Evolutionary conservation across 2,888 invertebrate genomes (phyloP).

Genomic region (Synanthedon tipuliformis): DNA sequence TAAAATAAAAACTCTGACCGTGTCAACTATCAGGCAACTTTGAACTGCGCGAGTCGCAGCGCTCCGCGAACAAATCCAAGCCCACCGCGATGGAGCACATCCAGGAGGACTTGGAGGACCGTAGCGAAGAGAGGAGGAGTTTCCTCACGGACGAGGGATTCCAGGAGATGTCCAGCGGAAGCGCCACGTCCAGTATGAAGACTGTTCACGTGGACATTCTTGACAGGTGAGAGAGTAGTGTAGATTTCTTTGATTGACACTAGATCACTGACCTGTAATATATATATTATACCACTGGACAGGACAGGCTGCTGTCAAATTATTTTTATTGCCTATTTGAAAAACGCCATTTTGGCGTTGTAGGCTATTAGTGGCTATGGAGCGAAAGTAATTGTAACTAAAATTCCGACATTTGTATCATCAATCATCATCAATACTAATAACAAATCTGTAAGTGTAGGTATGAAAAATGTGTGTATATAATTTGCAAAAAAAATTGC

Average conservation of each 20-base stretch:
- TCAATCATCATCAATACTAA: too few species aligned
- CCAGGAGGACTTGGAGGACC: constrained; percentile 30
- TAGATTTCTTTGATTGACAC: not conserved
- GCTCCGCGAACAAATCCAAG: constrained; percentile 32
- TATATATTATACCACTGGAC: too few species aligned
- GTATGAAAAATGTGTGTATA: too few species aligned
- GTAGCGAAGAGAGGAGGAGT: constrained; percentile 22
- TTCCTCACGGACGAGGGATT: constrained; percentile 57
- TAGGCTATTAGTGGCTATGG: too few species aligned
- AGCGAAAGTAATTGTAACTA: too few species aligned
- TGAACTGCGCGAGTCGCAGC: constrained; percentile 39
- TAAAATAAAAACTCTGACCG: not conserved
- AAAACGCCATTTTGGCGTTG: too few species aligned
- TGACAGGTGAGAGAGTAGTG: constrained; percentile 44
- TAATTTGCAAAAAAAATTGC: not conserved
- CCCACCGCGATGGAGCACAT: constrained; percentile 38
- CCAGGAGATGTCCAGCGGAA: constrained; percentile 41
- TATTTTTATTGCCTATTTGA: too few species aligned
- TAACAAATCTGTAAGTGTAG: too few species aligned
- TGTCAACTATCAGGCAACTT: constrained; percentile 34
- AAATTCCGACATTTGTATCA: too few species aligned
- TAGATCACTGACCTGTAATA: too few species aligned
- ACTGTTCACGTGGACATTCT: constrained; percentile 34
- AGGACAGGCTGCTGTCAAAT: too few species aligned
- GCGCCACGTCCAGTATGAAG: constrained; percentile 15